Conservation (phyloP, 2,888 invertebrate species). For the Megalurothrips usitatus region DNA sequence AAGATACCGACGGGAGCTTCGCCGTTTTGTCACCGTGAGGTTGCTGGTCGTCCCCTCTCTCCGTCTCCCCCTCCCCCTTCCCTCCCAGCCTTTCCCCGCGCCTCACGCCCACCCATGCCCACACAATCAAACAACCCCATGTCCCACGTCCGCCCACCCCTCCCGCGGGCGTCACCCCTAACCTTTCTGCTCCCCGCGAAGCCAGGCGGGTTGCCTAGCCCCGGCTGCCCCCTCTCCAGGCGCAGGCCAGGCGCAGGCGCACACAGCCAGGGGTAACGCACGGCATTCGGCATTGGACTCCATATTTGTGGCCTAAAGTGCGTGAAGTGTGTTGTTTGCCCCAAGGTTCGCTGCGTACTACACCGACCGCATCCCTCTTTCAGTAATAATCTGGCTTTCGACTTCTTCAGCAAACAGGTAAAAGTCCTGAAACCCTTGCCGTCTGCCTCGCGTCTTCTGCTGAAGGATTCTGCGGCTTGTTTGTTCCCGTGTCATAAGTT, state of each 20-base stretch:
- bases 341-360: too few species aligned
- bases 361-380: too few species aligned
- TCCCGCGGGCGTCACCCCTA: not conserved
- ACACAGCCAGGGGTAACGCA: not conserved
- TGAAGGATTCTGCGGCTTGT: too few species aligned
- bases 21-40: too few species aligned
- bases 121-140: not conserved
- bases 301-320: not conserved
- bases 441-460: too few species aligned
- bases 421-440: too few species aligned
- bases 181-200: not conserved
- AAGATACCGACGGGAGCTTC: too few species aligned
- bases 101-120: not conserved
- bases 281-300: not conserved
- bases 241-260: not conserved
- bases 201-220: not conserved
- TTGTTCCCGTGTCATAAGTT: too few species aligned
- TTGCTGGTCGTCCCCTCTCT: not conserved
- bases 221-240: not conserved
- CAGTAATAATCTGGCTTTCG: too few species aligned
- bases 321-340: too few species aligned
- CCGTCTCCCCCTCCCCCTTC: not conserved
- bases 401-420: too few species aligned
- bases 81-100: not conserved
- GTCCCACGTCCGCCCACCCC: not conserved